Base-by-base conservation (phyloP, 2,888 invertebrate genomes). In the Helicoverpa assulta region DNA sequence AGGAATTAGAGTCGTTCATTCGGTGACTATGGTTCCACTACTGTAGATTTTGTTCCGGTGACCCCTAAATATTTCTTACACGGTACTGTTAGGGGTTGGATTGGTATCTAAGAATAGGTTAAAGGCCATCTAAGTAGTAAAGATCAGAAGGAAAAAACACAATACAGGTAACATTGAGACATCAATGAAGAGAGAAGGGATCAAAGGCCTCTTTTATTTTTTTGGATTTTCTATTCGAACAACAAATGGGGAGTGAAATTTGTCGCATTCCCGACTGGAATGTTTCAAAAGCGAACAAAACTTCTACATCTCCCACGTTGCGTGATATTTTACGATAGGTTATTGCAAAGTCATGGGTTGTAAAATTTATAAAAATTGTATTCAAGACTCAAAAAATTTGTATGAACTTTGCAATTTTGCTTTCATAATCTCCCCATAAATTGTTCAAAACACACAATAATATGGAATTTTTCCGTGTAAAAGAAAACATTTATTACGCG, bases 401-500 rank as follows among this genome's bases (percentile, higher is more conserved):
- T 57, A 29, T 21, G 10, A 33, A 43, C 21, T 29, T 52, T 64
- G 63, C 12, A 75, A 74, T 78, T 78, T 70, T 47, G 6, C 69
- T 50, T n/a, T 56, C 59, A 62, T 37, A 65, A 67, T 82, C 83
- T 87, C 90, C 87, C 87, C 89, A 91, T 88, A 86, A 87, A 91
- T 89, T 92, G 90, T 91, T 84, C 86, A 88, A 88, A 88, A 88
- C 86, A 89, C 86, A 91, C 14, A 40, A 40, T 75, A 84, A 68
- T 87, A 86, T 89, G 84, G 86, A 91, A 90, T 88, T 86, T 87
- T 89, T 91, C 89, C 88, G 86, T 90, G 86, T 85, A 92, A 91
- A 95, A 95, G 92, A 93, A 93, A 93, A 95, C 95, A 95, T 95
- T 92, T 93, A 95, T 95, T 95, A 95, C 95, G 93, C 94, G 95